phyloP scores from a whole-genome alignment of 1,140 invertebrate genomes.

The Euglossa dilemma region DNA sequence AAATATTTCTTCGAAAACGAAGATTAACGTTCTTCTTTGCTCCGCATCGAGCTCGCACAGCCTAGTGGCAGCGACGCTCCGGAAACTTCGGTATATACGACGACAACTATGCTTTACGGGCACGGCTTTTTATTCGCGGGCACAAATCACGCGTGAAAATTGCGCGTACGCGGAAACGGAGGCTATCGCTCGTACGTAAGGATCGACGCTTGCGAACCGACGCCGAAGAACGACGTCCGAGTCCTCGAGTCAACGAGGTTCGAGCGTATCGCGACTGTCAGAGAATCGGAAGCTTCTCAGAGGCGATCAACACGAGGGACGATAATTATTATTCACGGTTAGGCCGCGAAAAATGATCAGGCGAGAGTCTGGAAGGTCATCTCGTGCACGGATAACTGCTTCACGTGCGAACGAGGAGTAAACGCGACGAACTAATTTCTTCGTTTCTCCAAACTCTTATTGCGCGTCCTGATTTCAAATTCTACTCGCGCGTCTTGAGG shows the following conservation, averaged over 20 bases:
- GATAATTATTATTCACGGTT: constrained; percentile 10
- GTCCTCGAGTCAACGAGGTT: no score
- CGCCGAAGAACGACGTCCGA: neutral
- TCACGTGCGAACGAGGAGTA: no score
- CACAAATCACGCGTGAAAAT: constrained; percentile 50
- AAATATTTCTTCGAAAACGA: constrained; percentile 55
- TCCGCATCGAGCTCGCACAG: constrained; percentile 45
- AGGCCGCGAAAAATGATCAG: neutral
- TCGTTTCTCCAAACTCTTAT: no score
- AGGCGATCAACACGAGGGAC: neutral
- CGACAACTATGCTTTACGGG: constrained; percentile 53
- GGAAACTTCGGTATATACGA: constrained; percentile 58
- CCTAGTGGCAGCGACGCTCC: constrained; percentile 40
- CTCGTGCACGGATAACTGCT: no score
- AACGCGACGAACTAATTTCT: no score
- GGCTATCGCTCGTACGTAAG: no score
- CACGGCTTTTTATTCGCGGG: constrained; percentile 46
- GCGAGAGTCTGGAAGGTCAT: neutral
- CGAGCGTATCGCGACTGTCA: constrained; percentile 10
- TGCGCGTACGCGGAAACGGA: constrained; percentile 10
- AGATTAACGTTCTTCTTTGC: constrained; percentile 62
- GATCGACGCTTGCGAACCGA: neutral
- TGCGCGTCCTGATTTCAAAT: no score
- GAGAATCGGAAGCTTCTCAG: neutral
- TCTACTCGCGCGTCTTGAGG: no score